Base-by-base conservation (phyloP, 1,140 invertebrate genomes). In the Chionoecetes opilio region DNA sequence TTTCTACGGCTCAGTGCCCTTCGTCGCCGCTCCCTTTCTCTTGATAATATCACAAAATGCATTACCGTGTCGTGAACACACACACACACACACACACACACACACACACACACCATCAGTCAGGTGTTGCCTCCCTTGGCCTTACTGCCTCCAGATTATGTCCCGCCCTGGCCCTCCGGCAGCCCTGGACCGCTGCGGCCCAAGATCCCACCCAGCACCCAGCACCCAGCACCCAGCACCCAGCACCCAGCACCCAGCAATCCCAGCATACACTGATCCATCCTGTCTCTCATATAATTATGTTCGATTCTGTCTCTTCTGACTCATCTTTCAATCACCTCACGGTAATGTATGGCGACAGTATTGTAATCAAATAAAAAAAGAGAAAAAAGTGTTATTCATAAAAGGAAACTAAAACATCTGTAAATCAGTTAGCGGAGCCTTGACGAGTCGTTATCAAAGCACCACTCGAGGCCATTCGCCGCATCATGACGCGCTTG, bases 11-110 rank as follows among this genome's bases (percentile, higher is more conserved):
- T n/a, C n/a, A n/a, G n/a, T n/a, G n/a, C n/a, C n/a, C n/a, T n/a
- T n/a, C n/a, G n/a, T n/a, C n/a, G n/a, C n/a, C 46, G 46, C 46
- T 53, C 9, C 46, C 21, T 9, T 53, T 17, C 46, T 53, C 9
- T 53, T 53, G 21, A 14, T 0, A 9, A 2, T 17, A 53, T 53
- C 46, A 17, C 21, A 53, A 53, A 17, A 1, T 17, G 11, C 21
- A 14, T 53, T 53, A 11, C 46, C 46, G 2, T 53, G 9, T 53
- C 9, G 46, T 53, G 2, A 17, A 75, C 63, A 75, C 63, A 75
- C 63, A 75, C 63, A 75, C 63, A 75, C 63, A 75, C 63, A 75
- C 63, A 75, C 63, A 75, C 63, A 75, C 63, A 75, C 63, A 75
- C 63, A 75, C 63, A 75, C 63, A 75, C 63, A 75, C 21, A 75